Conservation (phyloP, 2,113 vertebrate genomes). For the Hoplias malabaricus region DNA sequence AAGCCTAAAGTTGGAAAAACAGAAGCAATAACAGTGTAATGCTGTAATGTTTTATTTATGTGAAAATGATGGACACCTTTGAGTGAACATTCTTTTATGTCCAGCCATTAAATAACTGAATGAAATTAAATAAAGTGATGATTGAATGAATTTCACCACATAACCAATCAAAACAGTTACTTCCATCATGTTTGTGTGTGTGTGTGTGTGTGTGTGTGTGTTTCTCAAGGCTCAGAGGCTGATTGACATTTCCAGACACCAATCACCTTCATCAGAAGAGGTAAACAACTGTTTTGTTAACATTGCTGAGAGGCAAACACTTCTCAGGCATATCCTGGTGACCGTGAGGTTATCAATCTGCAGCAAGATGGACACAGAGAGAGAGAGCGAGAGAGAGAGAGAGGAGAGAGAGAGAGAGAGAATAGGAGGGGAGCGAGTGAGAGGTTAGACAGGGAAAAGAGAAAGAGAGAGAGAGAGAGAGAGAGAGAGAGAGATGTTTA, state of each 20-base stretch:
- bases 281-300: slow-evolving; percentile 15
- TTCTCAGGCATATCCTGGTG: background rate
- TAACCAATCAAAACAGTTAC: background rate
- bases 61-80: no score
- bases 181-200: background rate
- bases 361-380: background rate
- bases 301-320: slow-evolving; percentile 2
- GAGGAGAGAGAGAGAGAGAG: background rate
- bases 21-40: no score
- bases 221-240: background rate
- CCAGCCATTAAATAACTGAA: no score
- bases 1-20: no score
- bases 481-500: slow-evolving; percentile 8
- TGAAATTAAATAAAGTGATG: background rate
- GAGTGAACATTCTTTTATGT: no score
- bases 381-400: background rate
- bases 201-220: background rate
- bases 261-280: background rate
- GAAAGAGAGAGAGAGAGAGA: background rate
- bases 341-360: background rate
- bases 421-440: background rate
- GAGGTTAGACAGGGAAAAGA: background rate
- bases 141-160: no score
- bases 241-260: background rate
- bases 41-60: no score